Conservation (phyloP, 1,140 invertebrate genomes). For the Neoseiulus cucumeris region DNA sequence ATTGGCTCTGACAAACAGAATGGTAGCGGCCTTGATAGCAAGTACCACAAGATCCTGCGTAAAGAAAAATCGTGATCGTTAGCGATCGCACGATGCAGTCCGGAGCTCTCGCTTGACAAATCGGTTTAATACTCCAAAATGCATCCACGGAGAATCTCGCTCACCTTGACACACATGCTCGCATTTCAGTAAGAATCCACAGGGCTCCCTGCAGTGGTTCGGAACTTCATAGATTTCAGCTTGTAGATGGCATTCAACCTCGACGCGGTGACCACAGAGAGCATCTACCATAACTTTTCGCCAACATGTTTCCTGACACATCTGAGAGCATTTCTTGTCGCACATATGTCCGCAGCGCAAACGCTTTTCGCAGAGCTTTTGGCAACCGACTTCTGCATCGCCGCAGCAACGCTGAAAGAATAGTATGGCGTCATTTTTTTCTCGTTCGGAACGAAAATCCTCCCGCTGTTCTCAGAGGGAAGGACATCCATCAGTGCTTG, state of each 20-base stretch:
- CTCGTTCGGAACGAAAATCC: too few species aligned
- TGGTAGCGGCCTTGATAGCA: slow-evolving; percentile 33
- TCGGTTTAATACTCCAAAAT: too few species aligned
- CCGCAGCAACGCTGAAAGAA: slow-evolving; percentile 13
- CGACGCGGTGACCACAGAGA: slow-evolving; percentile 16
- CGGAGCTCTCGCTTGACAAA: too few species aligned
- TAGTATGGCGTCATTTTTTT: slow-evolving; percentile 6
- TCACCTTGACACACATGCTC: slow-evolving; percentile 27
- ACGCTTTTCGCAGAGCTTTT: neutral
- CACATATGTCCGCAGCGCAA: slow-evolving; percentile 18
- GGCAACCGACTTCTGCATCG: neutral
- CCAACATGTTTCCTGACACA: slow-evolving; percentile 13
- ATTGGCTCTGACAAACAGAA: slow-evolving; percentile 23
- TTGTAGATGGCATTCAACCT: slow-evolving; percentile 13
- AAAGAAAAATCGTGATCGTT: neutral
- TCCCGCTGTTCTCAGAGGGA: too few species aligned
- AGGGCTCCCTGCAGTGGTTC: slow-evolving; percentile 29
- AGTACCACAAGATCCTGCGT: slow-evolving; percentile 11
- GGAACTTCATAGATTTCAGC: neutral
- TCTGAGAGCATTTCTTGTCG: slow-evolving; percentile 10
- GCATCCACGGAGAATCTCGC: too few species aligned
- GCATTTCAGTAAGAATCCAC: slow-evolving; percentile 32
- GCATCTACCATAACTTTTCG: neutral
- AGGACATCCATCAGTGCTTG: too few species aligned
- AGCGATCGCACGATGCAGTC: too few species aligned